Evolutionary conservation across 2,888 invertebrate species (phyloP).

Genomic region (Athetis lepigone): DNA sequence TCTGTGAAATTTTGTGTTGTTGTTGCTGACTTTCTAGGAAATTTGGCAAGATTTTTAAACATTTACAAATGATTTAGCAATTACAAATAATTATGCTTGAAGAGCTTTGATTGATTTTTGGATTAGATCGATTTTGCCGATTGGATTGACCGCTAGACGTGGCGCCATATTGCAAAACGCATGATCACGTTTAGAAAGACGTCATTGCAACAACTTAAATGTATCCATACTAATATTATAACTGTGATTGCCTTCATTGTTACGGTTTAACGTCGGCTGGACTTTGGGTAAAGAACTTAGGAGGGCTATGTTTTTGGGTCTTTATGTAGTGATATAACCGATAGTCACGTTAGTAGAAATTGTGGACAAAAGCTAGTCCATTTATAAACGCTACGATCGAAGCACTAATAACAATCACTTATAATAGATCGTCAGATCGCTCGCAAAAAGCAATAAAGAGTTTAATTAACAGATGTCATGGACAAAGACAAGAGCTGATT

Average conservation of each 20-base stretch:
- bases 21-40: too few relatives aligned
- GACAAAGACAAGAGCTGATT: conserved; percentile 75
- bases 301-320: too few relatives aligned
- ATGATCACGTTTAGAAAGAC: conserved; percentile 1
- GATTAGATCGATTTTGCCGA: conserved; percentile 11
- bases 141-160: conserved; percentile 11
- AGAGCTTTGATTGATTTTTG: conserved; percentile 19
- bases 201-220: conserved; percentile 25
- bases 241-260: too few relatives aligned
- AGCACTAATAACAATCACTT: conserved; percentile 44
- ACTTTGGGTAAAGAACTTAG: too few relatives aligned
- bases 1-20: conserved; percentile 4
- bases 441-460: conserved; percentile 59
- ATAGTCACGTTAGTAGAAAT: too few relatives aligned
- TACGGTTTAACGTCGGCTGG: too few relatives aligned
- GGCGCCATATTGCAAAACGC: conserved; percentile 28
- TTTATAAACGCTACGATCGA: conserved; percentile 24
- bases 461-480: conserved; percentile 66
- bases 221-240: too few relatives aligned
- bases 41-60: neutral
- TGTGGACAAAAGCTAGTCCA: too few relatives aligned
- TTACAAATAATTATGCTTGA: conserved; percentile 6
- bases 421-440: conserved; percentile 53
- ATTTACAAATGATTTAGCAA: neutral
- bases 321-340: too few relatives aligned